Evolutionary conservation across 2,113 vertebrate genomes (phyloP), one percentile per base, ranked within the genome.

Genomic region (Xenopus tropicalis): DNA sequence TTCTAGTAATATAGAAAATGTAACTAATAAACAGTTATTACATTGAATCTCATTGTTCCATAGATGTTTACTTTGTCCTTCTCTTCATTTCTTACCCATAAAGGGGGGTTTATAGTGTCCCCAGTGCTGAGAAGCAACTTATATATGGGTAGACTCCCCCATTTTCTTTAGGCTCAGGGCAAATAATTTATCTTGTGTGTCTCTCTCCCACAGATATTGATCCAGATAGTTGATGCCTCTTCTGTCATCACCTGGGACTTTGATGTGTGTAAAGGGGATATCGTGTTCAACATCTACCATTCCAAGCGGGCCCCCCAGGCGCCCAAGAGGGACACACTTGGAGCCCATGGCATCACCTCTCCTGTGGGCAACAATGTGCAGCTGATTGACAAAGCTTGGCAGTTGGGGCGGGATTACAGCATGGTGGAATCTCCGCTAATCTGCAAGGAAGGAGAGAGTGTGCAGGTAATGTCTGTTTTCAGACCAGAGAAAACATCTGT

Each of bases 181-280:
- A n/a, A n/a, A n/a, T n/a, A n/a, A n/a, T n/a, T n/a, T n/a, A 37
- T 37, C 2, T 37, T 37, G 29, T 29, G 25, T 37, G 29, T 37
- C 13, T 11, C 46, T 17, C n/a, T n/a, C 19, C 17, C 17, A 17
- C 84, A 99, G 97, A 90, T 98, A 74, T 86, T 95, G 79, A 86
- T 98, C 11, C 93, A 98, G 85, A 96, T 98, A 20, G 88, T 92
- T 52, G 96, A 98, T 0, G 91, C 93, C 8, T 92, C 96, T 0
- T 96, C 95, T 0, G 96, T 98, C 77, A 98, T 99, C 87, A 99
- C 95, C 0, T 99, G 97, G 97, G 97, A 99, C 83, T 98, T 99
- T 63, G 97, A 98, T 0, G 93, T 98, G 77, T 97, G 90, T 80
- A 98, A 97, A 87, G 97, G 97, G 0, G 96, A 98, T 77, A 87